Conservation (phyloP, 2,797 vertebrate species). For the Eleutherodactylus coqui region DNA sequence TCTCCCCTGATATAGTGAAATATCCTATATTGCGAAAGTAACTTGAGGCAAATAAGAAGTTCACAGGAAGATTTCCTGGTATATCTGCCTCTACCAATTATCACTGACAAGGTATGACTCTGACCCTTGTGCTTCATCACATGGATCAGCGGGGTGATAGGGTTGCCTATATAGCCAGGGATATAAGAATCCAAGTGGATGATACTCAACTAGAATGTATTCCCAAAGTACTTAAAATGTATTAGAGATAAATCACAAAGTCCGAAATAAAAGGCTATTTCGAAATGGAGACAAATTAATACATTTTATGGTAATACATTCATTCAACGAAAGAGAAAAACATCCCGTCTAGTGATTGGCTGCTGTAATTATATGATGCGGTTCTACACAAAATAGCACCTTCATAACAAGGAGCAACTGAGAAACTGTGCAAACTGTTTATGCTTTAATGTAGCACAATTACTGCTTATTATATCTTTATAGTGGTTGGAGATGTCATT, state of each 20-base stretch:
- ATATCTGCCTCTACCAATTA: slow-evolving; percentile 44
- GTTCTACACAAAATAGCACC: no score
- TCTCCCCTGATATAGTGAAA: slow-evolving; percentile 43
- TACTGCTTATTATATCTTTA: no score
- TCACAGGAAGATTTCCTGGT: slow-evolving; percentile 30
- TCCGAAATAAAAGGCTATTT: background rate
- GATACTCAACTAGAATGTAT: background rate
- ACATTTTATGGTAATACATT: background rate
- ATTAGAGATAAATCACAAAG: background rate
- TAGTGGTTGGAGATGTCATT: no score
- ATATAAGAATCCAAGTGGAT: background rate
- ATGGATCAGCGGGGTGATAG: background rate
- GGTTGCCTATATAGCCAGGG: background rate
- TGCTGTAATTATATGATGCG: no score
- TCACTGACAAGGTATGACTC: slow-evolving; percentile 19
- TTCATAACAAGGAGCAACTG: no score
- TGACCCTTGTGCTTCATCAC: background rate
- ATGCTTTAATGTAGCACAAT: no score
- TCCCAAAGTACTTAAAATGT: background rate
- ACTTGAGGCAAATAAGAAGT: slow-evolving; percentile 46
- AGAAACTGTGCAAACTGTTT: no score
- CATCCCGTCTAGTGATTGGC: no score
- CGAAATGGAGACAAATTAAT: background rate
- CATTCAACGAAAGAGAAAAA: no score
- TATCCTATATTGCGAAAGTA: slow-evolving; percentile 52